phyloP scores from a whole-genome alignment of 2,888 invertebrate species.

The Silvanus unidentatus region DNA sequence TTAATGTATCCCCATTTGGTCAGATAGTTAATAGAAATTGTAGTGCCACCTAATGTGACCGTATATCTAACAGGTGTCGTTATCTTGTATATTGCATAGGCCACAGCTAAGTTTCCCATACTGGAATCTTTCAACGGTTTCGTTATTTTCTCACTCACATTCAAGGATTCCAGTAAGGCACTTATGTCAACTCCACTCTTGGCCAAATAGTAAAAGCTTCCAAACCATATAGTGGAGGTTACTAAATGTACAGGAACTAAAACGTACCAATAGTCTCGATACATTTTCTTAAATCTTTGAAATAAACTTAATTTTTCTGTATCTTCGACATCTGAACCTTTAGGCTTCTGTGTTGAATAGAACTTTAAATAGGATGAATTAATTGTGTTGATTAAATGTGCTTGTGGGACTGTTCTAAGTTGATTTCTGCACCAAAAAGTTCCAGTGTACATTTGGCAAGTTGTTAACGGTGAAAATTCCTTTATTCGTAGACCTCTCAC shows the following conservation, averaged over 20 bases:
- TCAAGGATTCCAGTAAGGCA: slow-evolving; percentile 66
- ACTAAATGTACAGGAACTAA: slow-evolving; percentile 86
- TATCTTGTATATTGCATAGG: slow-evolving; percentile 91
- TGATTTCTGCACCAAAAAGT: no score
- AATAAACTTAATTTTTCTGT: slow-evolving; percentile 57
- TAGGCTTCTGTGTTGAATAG: slow-evolving; percentile 9
- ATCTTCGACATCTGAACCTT: slow-evolving; percentile 8
- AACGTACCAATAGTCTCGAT: slow-evolving; percentile 95
- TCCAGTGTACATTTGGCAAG: no score
- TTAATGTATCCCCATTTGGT: slow-evolving; percentile 75
- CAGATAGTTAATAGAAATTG: slow-evolving; percentile 75
- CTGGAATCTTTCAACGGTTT: slow-evolving; percentile 69
- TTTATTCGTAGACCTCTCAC: no score
- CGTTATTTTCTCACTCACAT: slow-evolving; percentile 72
- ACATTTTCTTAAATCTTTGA: slow-evolving; percentile 83
- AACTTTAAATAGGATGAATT: slow-evolving; percentile 5
- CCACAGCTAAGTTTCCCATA: slow-evolving; percentile 84
- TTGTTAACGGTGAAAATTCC: no score
- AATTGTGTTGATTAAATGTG: no score
- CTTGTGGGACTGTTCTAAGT: no score
- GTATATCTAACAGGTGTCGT: slow-evolving; percentile 86
- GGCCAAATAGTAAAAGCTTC: slow-evolving; percentile 78
- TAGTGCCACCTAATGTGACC: slow-evolving; percentile 87
- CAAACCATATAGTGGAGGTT: slow-evolving; percentile 86
- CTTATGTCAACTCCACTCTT: slow-evolving; percentile 91